A percentile compares a stretch with the other conserved stretches of the same genome.
Evolutionary conservation across 2,797 vertebrate genomes (phyloP).

Genomic region (Diglossa cyanea): DNA sequence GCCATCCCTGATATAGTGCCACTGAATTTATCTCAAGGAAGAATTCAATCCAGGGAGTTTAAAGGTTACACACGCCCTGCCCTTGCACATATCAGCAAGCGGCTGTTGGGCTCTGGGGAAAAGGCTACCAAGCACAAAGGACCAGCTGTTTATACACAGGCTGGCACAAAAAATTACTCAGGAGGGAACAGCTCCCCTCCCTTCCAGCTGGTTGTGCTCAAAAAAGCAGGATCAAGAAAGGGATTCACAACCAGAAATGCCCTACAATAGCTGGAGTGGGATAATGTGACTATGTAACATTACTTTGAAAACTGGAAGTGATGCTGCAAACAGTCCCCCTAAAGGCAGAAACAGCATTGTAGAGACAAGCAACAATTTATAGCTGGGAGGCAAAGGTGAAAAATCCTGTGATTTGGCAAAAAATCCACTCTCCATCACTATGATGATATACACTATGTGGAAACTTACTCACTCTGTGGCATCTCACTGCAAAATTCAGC

Average conservation of each 20-base stretch:
- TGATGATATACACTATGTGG: background rate
- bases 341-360: background rate
- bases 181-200: background rate
- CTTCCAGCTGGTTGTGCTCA: constrained; percentile 38
- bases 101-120: background rate
- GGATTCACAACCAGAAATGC: background rate
- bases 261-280: background rate
- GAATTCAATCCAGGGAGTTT: background rate
- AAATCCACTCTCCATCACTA: background rate
- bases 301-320: background rate
- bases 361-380: background rate
- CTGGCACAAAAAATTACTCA: constrained; percentile 14
- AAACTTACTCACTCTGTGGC: background rate
- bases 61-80: background rate
- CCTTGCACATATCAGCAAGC: accelerated
- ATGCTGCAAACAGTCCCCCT: background rate
- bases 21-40: background rate
- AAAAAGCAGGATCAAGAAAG: background rate
- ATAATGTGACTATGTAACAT: background rate
- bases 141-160: constrained; percentile 19
- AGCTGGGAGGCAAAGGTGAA: background rate
- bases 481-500: background rate
- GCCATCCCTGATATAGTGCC: background rate
- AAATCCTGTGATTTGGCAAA: background rate
- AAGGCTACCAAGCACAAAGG: background rate